A percentile compares a stretch with the other conserved stretches of the same genome.
Evolutionary conservation across 2,797 vertebrate genomes (phyloP).

Genomic region (Capromys pilorides): DNA sequence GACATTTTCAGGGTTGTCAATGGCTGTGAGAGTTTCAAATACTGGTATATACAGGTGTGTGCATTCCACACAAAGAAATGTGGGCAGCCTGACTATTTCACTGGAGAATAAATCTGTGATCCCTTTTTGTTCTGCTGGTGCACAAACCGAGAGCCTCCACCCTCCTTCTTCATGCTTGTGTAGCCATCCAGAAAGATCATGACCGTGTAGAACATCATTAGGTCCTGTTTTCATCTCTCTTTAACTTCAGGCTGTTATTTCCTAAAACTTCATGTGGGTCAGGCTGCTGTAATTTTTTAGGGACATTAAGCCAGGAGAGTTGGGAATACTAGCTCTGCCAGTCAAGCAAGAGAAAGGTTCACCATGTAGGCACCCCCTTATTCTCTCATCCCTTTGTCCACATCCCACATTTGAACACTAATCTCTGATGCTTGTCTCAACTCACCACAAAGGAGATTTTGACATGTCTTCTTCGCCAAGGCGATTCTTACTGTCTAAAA

Average conservation of each 20-base stretch:
- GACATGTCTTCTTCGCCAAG: background rate
- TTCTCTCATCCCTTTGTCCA: background rate
- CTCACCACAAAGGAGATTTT: background rate
- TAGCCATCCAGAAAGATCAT: slow-evolving; percentile 57
- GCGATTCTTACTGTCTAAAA: background rate
- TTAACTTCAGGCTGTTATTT: background rate
- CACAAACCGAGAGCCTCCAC: background rate
- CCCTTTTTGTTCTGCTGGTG: background rate
- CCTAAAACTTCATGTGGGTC: background rate
- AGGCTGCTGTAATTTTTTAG: background rate
- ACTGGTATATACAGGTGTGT: background rate
- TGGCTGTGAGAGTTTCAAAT: background rate
- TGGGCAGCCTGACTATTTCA: background rate
- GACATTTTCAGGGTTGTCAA: background rate
- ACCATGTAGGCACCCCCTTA: background rate
- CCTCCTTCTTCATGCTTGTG: slow-evolving; percentile 44
- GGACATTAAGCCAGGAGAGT: slow-evolving; percentile 8
- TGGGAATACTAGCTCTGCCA: slow-evolving; percentile 35
- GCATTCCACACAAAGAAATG: background rate
- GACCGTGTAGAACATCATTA: background rate
- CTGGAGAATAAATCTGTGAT: background rate
- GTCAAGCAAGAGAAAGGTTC: slow-evolving; percentile 28
- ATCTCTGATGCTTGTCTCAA: background rate
- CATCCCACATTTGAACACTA: background rate
- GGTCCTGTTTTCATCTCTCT: background rate